These are phyloP conservation scores for Drosophila formosana DNA, from an alignment of 2,888 invertebrate genomes.

Conservation along the genomic window DNA sequence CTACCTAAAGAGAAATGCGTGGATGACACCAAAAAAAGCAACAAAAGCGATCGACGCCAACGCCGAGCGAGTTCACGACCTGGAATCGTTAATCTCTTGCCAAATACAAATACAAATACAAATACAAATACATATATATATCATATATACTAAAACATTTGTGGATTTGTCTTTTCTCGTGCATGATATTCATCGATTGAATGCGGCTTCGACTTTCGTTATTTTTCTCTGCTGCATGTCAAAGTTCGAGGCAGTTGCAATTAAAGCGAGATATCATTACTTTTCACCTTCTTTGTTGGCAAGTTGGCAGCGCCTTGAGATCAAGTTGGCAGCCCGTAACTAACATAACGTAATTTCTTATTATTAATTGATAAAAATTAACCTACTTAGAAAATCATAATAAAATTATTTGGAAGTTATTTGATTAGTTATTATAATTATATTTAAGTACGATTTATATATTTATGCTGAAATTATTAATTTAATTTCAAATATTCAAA, in stretches of 20 bases:
- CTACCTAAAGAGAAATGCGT: slow-evolving; percentile 47
- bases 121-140: background rate
- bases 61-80: slow-evolving; percentile 41
- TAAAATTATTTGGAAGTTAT: too few species aligned
- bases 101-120: background rate
- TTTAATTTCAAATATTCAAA: too few species aligned
- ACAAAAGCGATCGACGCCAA: slow-evolving; percentile 14
- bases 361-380: too few species aligned
- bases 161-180: too few species aligned
- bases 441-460: too few species aligned
- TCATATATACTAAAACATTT: too few species aligned
- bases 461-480: too few species aligned
- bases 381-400: too few species aligned
- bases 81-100: slow-evolving; percentile 18
- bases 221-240: background rate
- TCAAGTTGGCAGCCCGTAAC: background rate
- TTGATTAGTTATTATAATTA: too few species aligned
- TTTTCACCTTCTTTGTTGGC: background rate
- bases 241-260: background rate
- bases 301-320: background rate
- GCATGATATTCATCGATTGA: too few species aligned
- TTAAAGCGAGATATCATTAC: background rate
- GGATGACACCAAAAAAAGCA: slow-evolving; percentile 15
- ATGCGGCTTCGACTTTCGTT: background rate
- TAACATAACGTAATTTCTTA: background rate